Percentiles rank a stretch among this genome's conserved stretches.
These are phyloP conservation scores for Hassar affinis DNA, from an alignment of 2,113 vertebrate species.

Conservation along the genomic window DNA sequence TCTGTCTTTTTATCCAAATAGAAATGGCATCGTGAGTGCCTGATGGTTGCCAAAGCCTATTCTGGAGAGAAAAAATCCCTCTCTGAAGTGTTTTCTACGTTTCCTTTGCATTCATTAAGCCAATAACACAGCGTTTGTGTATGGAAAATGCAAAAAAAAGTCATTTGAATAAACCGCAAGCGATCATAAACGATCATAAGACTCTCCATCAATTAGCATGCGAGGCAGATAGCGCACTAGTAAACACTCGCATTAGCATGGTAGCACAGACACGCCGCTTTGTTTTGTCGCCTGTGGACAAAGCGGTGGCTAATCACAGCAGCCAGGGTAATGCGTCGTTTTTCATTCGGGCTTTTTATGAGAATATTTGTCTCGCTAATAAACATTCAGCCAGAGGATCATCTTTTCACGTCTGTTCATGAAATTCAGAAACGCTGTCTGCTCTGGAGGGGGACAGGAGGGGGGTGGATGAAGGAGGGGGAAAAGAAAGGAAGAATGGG, in stretches of 20 bases:
- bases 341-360: slow-evolving; percentile 40
- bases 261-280: slow-evolving; percentile 22
- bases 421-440: slow-evolving; percentile 44
- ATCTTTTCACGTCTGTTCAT: slow-evolving; percentile 43
- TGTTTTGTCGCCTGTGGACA: slow-evolving; percentile 50
- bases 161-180: background rate
- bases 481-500: slow-evolving; percentile 21
- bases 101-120: background rate
- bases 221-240: slow-evolving; percentile 5
- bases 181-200: background rate
- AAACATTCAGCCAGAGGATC: slow-evolving; percentile 52
- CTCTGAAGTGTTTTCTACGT: background rate
- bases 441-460: slow-evolving; percentile 32
- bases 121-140: background rate
- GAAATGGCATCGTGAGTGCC: background rate
- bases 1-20: background rate
- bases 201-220: slow-evolving; percentile 47
- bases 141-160: background rate
- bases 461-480: slow-evolving; percentile 40
- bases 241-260: slow-evolving; percentile 33
- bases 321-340: slow-evolving; percentile 48
- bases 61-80: background rate
- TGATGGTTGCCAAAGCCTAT: background rate
- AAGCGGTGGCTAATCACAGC: slow-evolving; percentile 43
- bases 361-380: slow-evolving; percentile 48